A percentile compares a stretch with the other conserved stretches of the same genome.
Evolutionary conservation across 2,888 invertebrate species (phyloP).

Genomic region (Boloria euphrosyne): DNA sequence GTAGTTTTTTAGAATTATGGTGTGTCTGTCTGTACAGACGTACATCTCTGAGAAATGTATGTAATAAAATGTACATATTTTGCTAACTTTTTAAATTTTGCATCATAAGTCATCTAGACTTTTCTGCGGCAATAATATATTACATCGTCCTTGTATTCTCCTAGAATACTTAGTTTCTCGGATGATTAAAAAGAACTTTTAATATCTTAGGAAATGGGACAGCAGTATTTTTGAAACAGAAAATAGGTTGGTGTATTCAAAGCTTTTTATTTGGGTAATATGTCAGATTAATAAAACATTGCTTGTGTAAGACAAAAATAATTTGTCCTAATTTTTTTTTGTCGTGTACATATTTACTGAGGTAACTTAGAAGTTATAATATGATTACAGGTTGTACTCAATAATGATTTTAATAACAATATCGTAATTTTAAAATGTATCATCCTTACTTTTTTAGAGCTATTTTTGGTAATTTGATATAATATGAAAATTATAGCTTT

Average conservation of each 20-base stretch:
- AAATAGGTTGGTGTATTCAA: conserved; percentile 16
- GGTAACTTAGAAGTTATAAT: not conserved
- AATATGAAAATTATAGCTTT: too few species aligned
- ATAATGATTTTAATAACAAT: not conserved
- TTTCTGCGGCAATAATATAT: not conserved
- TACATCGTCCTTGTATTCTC: not conserved
- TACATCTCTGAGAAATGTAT: too few species aligned
- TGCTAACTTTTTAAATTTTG: too few species aligned
- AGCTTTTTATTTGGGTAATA: conserved; percentile 7
- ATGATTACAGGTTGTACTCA: conserved; percentile 5
- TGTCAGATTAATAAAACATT: conserved; percentile 5
- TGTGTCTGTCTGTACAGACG: too few species aligned
- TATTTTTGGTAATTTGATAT: too few species aligned
- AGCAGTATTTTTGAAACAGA: conserved; percentile 12
- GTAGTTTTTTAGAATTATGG: too few species aligned
- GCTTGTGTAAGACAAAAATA: conserved; percentile 5
- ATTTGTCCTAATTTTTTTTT: not conserved
- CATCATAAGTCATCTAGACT: too few species aligned
- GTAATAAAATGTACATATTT: too few species aligned
- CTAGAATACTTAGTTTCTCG: not conserved
- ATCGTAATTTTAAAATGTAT: not conserved
- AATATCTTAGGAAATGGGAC: conserved; percentile 13
- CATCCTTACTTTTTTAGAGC: not conserved
- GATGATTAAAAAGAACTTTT: conserved; percentile 7
- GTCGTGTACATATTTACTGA: conserved; percentile 8